These are phyloP conservation scores for Pollimyrus isidori DNA, from an alignment of 2,113 vertebrate genomes.

Conservation along the genomic window DNA sequence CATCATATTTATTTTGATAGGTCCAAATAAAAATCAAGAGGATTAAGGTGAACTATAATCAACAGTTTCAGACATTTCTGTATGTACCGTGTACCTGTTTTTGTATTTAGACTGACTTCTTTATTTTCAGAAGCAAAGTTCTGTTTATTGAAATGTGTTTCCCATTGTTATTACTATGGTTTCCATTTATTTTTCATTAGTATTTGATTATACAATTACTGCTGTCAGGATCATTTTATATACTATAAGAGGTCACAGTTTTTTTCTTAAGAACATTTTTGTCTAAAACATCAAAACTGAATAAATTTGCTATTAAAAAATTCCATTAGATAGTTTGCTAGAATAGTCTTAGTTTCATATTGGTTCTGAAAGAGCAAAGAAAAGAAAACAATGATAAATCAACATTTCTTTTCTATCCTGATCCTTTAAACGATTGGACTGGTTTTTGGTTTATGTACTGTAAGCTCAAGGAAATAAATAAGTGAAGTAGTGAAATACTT, in stretches of 20 bases:
- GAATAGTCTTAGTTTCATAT: not conserved
- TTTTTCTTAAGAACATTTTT: not conserved
- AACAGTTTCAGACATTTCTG: not conserved
- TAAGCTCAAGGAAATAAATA: not conserved
- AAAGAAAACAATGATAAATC: not conserved
- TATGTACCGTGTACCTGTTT: not conserved
- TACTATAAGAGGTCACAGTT: not conserved
- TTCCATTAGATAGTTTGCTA: not conserved
- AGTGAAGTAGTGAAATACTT: not conserved
- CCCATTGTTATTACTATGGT: not conserved
- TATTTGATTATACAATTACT: not conserved
- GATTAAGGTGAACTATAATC: not conserved
- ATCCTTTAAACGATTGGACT: not conserved
- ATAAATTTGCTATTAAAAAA: not conserved
- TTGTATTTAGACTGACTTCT: not conserved
- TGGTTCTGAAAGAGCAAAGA: not conserved
- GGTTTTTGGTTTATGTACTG: not conserved
- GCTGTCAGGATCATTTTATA: not conserved
- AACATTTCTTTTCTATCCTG: not conserved
- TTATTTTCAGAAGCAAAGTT: not conserved
- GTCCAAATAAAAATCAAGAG: not conserved
- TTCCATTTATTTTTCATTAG: not conserved
- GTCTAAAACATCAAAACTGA: not conserved
- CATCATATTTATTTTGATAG: not conserved
- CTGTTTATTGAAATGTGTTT: not conserved